phyloP scores from a whole-genome alignment of 2,113 vertebrate genomes.

The Taurulus bubalis region DNA sequence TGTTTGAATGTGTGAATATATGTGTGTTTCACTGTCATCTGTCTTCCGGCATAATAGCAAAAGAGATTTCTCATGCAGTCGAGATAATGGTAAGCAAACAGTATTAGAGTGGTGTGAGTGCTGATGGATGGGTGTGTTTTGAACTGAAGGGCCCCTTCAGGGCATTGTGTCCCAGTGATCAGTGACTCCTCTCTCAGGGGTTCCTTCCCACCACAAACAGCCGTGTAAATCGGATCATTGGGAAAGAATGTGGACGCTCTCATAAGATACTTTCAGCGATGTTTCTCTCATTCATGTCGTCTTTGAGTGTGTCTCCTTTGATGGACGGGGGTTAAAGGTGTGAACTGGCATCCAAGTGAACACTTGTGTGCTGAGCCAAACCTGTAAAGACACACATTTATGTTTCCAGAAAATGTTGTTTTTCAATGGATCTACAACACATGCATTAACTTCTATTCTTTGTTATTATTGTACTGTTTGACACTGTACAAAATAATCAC shows the following conservation, averaged over 20 bases:
- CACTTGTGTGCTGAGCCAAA: conserved; percentile 13
- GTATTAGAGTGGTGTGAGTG: conserved; percentile 34
- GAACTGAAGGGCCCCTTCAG: conserved; percentile 59
- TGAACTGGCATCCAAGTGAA: neutral
- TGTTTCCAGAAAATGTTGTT: neutral
- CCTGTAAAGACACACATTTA: conserved; percentile 27
- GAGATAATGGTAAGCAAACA: conserved; percentile 64
- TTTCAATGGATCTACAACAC: neutral
- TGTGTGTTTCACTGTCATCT: conserved; percentile 56
- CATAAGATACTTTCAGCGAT: conserved; percentile 39
- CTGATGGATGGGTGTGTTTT: conserved; percentile 75
- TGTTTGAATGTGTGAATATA: conserved; percentile 47
- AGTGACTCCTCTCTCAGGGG: conserved; percentile 60
- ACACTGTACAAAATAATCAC: neutral
- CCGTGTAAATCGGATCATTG: conserved; percentile 47
- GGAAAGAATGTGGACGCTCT: conserved; percentile 63
- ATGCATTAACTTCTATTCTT: neutral
- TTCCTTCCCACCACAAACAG: conserved; percentile 70
- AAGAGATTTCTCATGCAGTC: conserved; percentile 57
- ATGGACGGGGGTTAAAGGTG: neutral
- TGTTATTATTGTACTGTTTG: neutral
- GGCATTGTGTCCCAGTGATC: conserved; percentile 72
- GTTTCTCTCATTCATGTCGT: conserved; percentile 28
- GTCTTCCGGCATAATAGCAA: conserved; percentile 52
- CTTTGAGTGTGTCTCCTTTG: conserved; percentile 33